Evolutionary conservation across 2,888 invertebrate genomes (phyloP), one percentile per base, ranked within the genome.

Genomic region (Automeris io): DNA sequence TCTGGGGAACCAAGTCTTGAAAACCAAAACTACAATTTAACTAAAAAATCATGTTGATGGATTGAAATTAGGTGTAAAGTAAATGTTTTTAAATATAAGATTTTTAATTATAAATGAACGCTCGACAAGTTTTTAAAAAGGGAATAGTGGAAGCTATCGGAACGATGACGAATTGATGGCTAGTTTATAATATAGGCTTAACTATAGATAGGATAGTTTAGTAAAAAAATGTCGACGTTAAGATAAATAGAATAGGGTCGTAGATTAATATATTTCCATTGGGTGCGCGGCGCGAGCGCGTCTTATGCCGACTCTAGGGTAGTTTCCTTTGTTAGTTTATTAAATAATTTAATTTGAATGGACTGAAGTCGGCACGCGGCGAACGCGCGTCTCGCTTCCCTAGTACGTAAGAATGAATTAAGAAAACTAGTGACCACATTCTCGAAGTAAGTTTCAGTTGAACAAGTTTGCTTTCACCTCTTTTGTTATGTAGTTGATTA

Each of bases 401-500:
- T 61, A 57, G 56, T 47, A 45, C 48, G 40, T 71, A 70, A 70
- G 58, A 50, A 64, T 61, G 55, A 60, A 55, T 54, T 77, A 75
- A 66, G 66, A 49, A 61, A 63, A 66, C 61, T 82, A 80, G 79
- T 69, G 71, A 80, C 78, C 82, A 81, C 82, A 69, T 72, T 75
- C 70, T 72, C 61, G 61, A 54, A 60, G 54, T 85, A 85, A 85
- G 83, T 79, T 82, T 85, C 82, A 70, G 75, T 85, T 86, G 70
- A 70, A 78, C 75, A 70, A 77, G 71, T 82, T 82, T 81, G 86
- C 86, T 85, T 86, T 78, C 81, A 81, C 78, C 75, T 81, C 81
- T 85, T 86, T 81, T 82, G 85, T 86, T 85, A 83, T 79, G 81
- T 86, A 85, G 85, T 81, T 78, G 72, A 75, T 66, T 83, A 85